Conservation (phyloP, 2,888 invertebrate species). For the Drosophila sordidapex region DNA sequence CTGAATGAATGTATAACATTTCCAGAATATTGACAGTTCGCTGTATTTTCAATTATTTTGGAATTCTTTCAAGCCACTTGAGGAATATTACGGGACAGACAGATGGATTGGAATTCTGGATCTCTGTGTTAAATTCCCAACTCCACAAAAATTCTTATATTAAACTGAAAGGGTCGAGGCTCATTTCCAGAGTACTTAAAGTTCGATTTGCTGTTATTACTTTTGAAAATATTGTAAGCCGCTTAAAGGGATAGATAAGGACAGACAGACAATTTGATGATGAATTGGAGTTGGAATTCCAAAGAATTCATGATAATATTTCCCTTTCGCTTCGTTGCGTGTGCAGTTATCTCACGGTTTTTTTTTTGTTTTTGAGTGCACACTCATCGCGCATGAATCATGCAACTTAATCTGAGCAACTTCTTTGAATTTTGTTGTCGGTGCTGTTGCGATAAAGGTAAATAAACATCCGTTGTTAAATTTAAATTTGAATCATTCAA, state of each 20-base stretch:
- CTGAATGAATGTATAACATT: background rate
- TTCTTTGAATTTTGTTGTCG: conserved; percentile 63
- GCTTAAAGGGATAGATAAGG: conserved; percentile 33
- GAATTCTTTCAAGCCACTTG: background rate
- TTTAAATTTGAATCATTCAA: conserved; percentile 43
- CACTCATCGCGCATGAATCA: conserved; percentile 59
- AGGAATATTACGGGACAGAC: background rate
- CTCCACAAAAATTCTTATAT: conserved; percentile 1
- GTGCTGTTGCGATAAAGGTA: conserved; percentile 54
- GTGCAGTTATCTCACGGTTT: conserved; percentile 30
- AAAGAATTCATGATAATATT: conserved; percentile 6
- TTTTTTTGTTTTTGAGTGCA: conserved; percentile 18
- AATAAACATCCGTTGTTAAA: conserved; percentile 63
- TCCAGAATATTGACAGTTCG: background rate
- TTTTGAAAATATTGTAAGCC: conserved; percentile 44
- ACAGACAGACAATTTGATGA: background rate
- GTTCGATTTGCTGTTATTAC: background rate
- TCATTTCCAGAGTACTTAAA: conserved; percentile 11
- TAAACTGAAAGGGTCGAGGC: background rate
- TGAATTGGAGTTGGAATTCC: conserved; percentile 16
- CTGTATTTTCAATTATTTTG: background rate
- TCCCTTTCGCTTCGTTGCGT: conserved; percentile 16
- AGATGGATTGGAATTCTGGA: background rate
- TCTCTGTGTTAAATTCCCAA: background rate
- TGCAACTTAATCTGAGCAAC: conserved; percentile 26